Evolutionary conservation across 2,113 vertebrate genomes (phyloP).

Genomic region (Monopterus albus): DNA sequence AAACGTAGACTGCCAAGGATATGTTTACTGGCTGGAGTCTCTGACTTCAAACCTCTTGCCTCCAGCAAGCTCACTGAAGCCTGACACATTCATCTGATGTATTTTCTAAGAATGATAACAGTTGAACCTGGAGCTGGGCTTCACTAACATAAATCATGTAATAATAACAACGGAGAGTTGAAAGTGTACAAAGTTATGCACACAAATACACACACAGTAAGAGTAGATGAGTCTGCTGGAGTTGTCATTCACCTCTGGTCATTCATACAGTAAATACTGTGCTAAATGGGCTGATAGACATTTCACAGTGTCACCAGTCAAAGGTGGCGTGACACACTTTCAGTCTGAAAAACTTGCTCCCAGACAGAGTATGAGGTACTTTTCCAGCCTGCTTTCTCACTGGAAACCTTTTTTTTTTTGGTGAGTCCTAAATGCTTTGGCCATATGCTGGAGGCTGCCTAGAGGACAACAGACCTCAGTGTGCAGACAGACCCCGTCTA

Average conservation of each 20-base stretch:
- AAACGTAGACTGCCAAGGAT: slow-evolving; percentile 30
- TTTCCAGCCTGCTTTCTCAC: slow-evolving; percentile 73
- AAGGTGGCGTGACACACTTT: slow-evolving; percentile 66
- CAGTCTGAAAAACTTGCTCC: slow-evolving; percentile 65
- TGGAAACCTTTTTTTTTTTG: slow-evolving; percentile 44
- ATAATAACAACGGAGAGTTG: slow-evolving; percentile 6
- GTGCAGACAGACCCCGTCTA: slow-evolving; percentile 68
- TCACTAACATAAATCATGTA: slow-evolving; percentile 7
- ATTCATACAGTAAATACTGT: slow-evolving; percentile 45
- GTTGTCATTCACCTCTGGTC: slow-evolving; percentile 30
- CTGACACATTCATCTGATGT: neutral
- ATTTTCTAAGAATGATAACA: neutral
- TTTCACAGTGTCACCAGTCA: slow-evolving; percentile 64
- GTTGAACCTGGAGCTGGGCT: neutral
- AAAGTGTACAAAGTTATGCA: neutral
- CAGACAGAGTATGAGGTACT: slow-evolving; percentile 70
- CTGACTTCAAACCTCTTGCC: slow-evolving; percentile 1
- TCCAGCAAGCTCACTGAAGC: neutral
- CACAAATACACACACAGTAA: neutral
- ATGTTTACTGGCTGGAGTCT: slow-evolving; percentile 11
- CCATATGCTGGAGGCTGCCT: slow-evolving; percentile 72
- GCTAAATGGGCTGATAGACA: slow-evolving; percentile 45
- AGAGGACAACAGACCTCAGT: slow-evolving; percentile 78
- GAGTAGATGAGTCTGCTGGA: slow-evolving; percentile 16
- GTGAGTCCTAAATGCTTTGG: slow-evolving; percentile 69